Percentiles rank a stretch among this genome's conserved stretches.
phyloP scores from a whole-genome alignment of 2,113 vertebrate genomes.

The Parotia lawesii region DNA sequence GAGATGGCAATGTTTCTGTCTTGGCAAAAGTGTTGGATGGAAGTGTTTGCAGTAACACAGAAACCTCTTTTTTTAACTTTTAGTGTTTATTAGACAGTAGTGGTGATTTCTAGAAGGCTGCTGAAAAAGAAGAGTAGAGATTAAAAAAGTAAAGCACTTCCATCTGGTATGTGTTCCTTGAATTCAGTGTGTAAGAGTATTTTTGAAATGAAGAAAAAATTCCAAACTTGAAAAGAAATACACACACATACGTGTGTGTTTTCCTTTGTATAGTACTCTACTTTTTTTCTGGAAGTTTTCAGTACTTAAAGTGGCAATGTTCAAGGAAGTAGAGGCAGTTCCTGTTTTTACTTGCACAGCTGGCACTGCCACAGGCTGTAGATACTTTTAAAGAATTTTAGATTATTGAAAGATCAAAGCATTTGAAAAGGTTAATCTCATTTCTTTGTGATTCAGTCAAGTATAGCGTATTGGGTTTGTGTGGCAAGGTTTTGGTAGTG shows the following conservation, averaged over 20 bases:
- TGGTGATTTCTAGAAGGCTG: not conserved
- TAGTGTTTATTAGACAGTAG: not conserved
- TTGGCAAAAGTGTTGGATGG: not conserved
- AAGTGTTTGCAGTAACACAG: not conserved
- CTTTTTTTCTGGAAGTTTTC: not conserved
- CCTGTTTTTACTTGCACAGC: not conserved
- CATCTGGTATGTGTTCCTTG: not conserved
- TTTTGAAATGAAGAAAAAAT: not conserved
- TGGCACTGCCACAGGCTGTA: not conserved
- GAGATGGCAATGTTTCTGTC: not conserved
- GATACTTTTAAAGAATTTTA: not conserved
- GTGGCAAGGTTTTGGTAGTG: not conserved
- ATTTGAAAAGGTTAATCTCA: not conserved
- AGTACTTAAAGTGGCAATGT: not conserved
- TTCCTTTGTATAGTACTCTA: not conserved
- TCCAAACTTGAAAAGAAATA: not conserved
- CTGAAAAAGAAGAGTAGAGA: not conserved
- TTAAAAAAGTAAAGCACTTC: not conserved
- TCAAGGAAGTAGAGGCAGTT: not conserved
- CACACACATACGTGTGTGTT: rapidly evolving
- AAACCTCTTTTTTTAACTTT: not conserved
- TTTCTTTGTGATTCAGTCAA: not conserved
- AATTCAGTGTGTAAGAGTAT: not conserved
- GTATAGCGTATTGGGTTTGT: not conserved
- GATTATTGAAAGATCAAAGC: not conserved